phyloP scores from a whole-genome alignment of 2,797 vertebrate genomes.

The Pelodytes ibericus region DNA sequence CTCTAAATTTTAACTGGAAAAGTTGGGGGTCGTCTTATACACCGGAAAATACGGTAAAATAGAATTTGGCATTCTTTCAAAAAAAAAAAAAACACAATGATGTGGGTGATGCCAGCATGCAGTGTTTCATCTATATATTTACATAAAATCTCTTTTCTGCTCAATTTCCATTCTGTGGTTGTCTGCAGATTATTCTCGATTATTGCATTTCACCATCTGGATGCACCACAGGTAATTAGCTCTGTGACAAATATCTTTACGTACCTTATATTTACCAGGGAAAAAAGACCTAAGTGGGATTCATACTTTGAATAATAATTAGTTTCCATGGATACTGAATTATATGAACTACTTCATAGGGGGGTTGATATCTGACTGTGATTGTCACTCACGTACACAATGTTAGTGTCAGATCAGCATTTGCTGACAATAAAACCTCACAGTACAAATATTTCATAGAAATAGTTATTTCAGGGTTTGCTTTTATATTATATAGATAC shows the following conservation, averaged over 20 bases:
- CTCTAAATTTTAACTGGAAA: no score
- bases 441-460: conserved; percentile 15
- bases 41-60: no score
- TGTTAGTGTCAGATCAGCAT: neutral
- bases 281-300: no score
- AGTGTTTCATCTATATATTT: no score
- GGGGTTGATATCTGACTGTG: neutral
- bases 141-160: conserved; percentile 2
- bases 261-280: neutral
- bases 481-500: no score
- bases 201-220: neutral
- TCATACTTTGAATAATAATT: neutral
- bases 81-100: no score
- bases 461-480: no score
- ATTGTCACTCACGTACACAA: conserved; percentile 4
- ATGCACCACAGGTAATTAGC: neutral
- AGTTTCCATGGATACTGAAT: conserved; percentile 19
- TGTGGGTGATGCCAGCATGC: no score
- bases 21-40: no score
- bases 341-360: neutral
- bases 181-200: neutral
- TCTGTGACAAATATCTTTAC: neutral
- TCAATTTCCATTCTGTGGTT: neutral
- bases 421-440: neutral
- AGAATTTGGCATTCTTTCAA: no score